phyloP scores from a whole-genome alignment of 2,797 vertebrate species.

The Phaenicophaeus curvirostris region DNA sequence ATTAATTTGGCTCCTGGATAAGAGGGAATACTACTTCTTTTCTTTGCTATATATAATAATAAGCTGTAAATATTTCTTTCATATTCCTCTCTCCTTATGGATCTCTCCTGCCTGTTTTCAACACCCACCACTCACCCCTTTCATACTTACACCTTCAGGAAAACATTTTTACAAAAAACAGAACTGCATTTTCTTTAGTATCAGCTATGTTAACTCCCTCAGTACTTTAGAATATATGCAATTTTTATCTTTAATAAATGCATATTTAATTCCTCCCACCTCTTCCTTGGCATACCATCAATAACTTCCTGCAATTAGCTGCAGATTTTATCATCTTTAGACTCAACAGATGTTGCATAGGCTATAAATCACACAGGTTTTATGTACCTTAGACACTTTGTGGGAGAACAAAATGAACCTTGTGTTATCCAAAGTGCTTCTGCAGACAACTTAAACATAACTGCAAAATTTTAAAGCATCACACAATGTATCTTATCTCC shows the following conservation, averaged over 20 bases:
- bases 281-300: slow-evolving; percentile 32
- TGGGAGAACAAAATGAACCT: not conserved
- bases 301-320: slow-evolving; percentile 41
- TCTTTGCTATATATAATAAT: not conserved
- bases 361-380: slow-evolving; percentile 10
- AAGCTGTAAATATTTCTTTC: slow-evolving; percentile 1
- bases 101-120: slow-evolving; percentile 14
- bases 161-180: slow-evolving; percentile 38
- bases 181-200: slow-evolving; percentile 21
- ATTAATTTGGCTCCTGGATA: not conserved
- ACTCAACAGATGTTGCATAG: slow-evolving; percentile 9
- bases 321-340: slow-evolving; percentile 38
- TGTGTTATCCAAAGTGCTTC: not conserved
- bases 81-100: not conserved
- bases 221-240: not conserved
- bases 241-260: slow-evolving; percentile 37
- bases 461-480: not conserved
- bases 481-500: not conserved
- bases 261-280: slow-evolving; percentile 48
- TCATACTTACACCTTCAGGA: not conserved
- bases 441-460: not conserved
- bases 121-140: slow-evolving; percentile 18
- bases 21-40: not conserved
- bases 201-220: slow-evolving; percentile 4
- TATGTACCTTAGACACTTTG: not conserved